Base-by-base conservation (phyloP, 2,797 vertebrate species). In the Enteromius mattozi region DNA sequence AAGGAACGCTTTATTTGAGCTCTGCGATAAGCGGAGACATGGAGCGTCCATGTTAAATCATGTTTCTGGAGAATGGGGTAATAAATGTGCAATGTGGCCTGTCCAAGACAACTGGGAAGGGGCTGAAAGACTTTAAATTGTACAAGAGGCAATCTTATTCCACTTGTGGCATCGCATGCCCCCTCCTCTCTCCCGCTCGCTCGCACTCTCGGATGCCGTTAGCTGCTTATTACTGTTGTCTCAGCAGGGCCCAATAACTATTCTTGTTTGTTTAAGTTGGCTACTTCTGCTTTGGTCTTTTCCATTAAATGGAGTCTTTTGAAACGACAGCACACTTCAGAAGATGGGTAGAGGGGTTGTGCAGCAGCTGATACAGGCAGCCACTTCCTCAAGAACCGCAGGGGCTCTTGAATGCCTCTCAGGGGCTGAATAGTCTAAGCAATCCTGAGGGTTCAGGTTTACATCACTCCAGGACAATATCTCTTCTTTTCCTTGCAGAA, bases 221-320 rank as follows among this genome's bases (percentile, higher is more conserved):
- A 80, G 82, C 63, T 81, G 45, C 69, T 77, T 72, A 81, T 82
- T 77, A 10, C 78, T 63, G 45, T 81, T 78, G 70, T 78, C 54
- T 63, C 78, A 71, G 78, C 78, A 37, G 61, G 69, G 54, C 61
- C 68, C 59, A 76, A 78, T 78, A 61, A 61, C 63, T 59, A 68
- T 82, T 78, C 45, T 85, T 87, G 65, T 81, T 85, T 87, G 68
- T 82, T 81, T 82, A 85, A 85, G 45, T 77, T 16, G 1, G 40
- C 74, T 78, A 68, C 83, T 87, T 76, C 45, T 40, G 71, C 66
- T 77, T 65, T 42, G 78, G 66, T 85, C 24, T 82, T 78, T 77
- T 75, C 61, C 47, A 69, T 80, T 84, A 74, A 86, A 74, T 83
- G 45, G 19, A 47, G 59, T 16, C 61, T 77, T 77, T 49, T 61